Evolutionary conservation across 2,888 invertebrate species (phyloP), one percentile per base, ranked within the genome.

Genomic region (Orgyia antiqua): DNA sequence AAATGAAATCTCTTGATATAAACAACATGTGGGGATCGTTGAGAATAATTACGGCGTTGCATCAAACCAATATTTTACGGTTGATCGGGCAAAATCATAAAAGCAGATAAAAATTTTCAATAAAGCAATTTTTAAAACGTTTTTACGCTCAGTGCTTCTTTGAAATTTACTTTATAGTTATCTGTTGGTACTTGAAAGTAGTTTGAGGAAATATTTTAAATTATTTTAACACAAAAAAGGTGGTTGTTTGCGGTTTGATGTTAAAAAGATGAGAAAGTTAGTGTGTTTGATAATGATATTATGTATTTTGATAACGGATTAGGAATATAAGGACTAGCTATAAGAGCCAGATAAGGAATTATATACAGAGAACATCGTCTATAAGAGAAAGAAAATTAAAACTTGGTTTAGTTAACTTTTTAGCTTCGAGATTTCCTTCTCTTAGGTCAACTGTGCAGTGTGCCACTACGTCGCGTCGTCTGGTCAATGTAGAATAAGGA

Each of bases 61-160:
- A 30, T 38, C 41, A 37, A 31, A 49, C 42, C 58, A 56, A 67
- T 64, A 60, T 65, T 64, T 64, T 47, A 60, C 53, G 51, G 50
- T 46, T 55, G 59, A 53, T 51, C 57, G 51, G 37, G 26, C 44
- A 30, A 39, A 21, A 52, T 57, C 48, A 53, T 26, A 58, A 48
- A 45, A 43, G 28, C 41, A 41, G 51, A 56, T 45, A 49, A 35
- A 41, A 42, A 42, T 53, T 51, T 62, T 52, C 48, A 54, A 51
- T 52, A 52, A 41, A 45, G 40, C 31, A 10, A 43, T 33, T 52
- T 52, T 43, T 25, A 25, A 43, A 39, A 32, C 7, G 8, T 9
- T 41, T 46, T 23, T 9, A 29, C 33, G 36, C 25, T 37, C 18
- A 6, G 4, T 52, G 48, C 28, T 34, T 31, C 34, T 17, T 24